phyloP scores from a whole-genome alignment of 1,140 invertebrate genomes.

The Bacillus rossius region DNA sequence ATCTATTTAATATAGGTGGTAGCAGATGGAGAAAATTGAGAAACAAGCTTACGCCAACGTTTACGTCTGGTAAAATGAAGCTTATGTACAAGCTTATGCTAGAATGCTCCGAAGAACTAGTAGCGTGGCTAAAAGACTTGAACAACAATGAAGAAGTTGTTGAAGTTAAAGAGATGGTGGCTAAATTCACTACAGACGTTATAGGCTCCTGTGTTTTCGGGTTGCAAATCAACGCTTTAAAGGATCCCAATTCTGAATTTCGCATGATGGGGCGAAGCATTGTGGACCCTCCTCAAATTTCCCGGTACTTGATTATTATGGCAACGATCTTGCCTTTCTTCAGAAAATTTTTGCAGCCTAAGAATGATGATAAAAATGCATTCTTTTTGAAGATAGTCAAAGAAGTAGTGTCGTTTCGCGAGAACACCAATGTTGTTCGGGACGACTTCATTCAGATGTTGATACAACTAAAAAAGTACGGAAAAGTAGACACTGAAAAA shows the following conservation, averaged over 20 bases:
- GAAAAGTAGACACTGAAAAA: conserved; percentile 40
- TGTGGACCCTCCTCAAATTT: not conserved
- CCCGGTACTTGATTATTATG: not conserved
- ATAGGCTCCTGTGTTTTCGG: conserved; percentile 58
- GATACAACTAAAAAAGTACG: conserved; percentile 50
- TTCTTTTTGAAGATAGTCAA: conserved; percentile 51
- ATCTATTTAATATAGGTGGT: conserved; percentile 10
- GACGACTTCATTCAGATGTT: conserved; percentile 56
- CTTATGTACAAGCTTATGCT: conserved; percentile 12
- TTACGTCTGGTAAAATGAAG: conserved; percentile 16
- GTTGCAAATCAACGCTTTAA: conserved; percentile 50
- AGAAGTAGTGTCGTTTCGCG: conserved; percentile 47
- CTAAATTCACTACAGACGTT: conserved; percentile 55
- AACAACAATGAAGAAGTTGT: conserved; percentile 32
- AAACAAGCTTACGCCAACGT: conserved; percentile 14
- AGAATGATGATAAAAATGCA: conserved; percentile 22
- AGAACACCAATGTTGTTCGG: conserved; percentile 40
- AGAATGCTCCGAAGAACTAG: conserved; percentile 2
- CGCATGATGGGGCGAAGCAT: conserved; percentile 23
- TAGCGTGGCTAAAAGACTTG: conserved; percentile 31
- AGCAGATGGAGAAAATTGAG: conserved; percentile 11
- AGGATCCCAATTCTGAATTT: conserved; percentile 49
- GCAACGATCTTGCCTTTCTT: not conserved
- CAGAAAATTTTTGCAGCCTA: not conserved
- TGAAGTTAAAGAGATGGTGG: conserved; percentile 51